A percentile compares a stretch with the other conserved stretches of the same genome.
Conservation (phyloP, 2,113 vertebrate species). For the Vicugna pacos region DNA sequence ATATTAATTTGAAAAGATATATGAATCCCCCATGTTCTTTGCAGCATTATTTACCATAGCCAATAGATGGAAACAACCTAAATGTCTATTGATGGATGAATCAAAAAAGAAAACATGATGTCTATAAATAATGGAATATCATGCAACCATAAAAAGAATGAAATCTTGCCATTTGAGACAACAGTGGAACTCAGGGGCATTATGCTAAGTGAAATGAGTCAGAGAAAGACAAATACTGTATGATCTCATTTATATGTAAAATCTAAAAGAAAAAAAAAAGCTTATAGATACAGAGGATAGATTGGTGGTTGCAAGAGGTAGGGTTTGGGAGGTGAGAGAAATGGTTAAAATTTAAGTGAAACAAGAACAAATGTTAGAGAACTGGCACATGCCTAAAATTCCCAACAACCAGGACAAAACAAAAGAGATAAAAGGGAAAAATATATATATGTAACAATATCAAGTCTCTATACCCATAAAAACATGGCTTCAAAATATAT, state of each 20-base stretch:
- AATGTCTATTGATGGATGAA: not conserved
- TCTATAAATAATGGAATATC: not conserved
- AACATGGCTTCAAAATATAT: not conserved
- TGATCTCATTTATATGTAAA: not conserved
- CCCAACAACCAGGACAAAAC: not conserved
- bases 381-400: not conserved
- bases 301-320: not conserved
- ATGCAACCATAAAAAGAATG: not conserved
- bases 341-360: not conserved
- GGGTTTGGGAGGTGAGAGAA: not conserved
- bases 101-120: not conserved
- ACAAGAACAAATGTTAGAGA: not conserved
- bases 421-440: not conserved
- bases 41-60: not conserved
- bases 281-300: not conserved
- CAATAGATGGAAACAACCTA: not conserved
- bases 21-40: not conserved
- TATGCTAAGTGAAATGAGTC: not conserved
- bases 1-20: not conserved
- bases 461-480: not conserved
- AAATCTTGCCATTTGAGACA: not conserved
- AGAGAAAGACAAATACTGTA: not conserved
- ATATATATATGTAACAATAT: not conserved
- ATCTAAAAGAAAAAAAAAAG: not conserved
- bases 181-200: not conserved